Base-by-base conservation (phyloP, 37 sponge, comb jelly and placozoan genomes). In the Beroe ovata region DNA sequence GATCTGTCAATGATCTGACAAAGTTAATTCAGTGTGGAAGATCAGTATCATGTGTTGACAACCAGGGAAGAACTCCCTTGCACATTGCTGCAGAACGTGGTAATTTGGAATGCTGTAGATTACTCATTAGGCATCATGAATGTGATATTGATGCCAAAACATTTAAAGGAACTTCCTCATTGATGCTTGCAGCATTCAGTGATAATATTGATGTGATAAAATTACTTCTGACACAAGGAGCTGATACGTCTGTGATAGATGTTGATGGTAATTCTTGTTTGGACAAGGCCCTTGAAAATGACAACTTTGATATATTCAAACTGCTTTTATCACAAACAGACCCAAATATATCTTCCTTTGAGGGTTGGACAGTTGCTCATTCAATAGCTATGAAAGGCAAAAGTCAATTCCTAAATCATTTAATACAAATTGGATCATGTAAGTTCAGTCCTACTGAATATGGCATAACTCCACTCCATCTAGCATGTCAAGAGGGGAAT, bases 341-440 rank as follows among this genome's bases (percentile, higher is more conserved):
- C 3, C 47, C 47, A 19, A 77, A 77, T 77, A 77, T 36, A 40
- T 22, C 11, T 2, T 77, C 84, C 25, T 77, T 77, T 42, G 84
- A 77, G 47, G 84, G 84, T 21, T 77, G 84, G 84, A 77, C 84
- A 14, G 41, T 77, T 40, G 84, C 84, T 4, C 84, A 77, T 42
- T 28, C 84, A 42, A 1, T 4, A 42, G 84, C 84, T 29, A 77
- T 16, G 38, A 40, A 77, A 1, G 84, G 84, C 0, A 20, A 42
- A 19, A 11, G 54, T 16, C 14, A 77, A 20, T 77, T 77, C 54
- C 26, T 77, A 19, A 77, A 23, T 6, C 54, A 28, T 19, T n/a
- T 42, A 41, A 40, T 77, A 11, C 23, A 19, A 20, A 19, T 18
- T 16, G 21, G 14, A 42, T 4, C 3, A 40, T 77, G 42, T 25